Percentiles rank a stretch among this genome's conserved stretches.
Conservation (phyloP, 2,113 vertebrate genomes). For the Gobiocypris rarus region DNA sequence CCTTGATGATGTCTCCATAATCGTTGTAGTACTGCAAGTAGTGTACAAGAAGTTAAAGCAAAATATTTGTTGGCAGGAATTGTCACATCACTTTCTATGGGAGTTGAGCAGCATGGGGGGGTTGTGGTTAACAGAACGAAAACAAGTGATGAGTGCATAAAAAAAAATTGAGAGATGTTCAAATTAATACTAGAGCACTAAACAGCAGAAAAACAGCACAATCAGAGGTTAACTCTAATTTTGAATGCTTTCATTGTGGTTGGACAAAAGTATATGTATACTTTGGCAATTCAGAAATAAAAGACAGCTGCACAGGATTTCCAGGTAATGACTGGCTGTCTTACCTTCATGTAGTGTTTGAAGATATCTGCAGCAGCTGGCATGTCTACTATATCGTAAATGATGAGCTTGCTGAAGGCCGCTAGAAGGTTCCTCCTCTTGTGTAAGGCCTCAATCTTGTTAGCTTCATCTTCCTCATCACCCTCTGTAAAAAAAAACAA, state of each 20-base stretch:
- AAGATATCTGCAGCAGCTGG: slow-evolving; percentile 98
- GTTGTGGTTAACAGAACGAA: no score
- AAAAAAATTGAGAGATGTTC: no score
- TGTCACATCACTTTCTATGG: no score
- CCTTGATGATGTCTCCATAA: slow-evolving; percentile 98
- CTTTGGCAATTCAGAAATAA: no score
- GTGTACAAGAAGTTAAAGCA: background rate
- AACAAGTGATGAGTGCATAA: no score
- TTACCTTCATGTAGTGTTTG: slow-evolving; percentile 99
- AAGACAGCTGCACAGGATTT: background rate
- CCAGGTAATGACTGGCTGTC: background rate
- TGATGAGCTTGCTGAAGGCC: slow-evolving; percentile 97
- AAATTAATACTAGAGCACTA: no score
- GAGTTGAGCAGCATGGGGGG: no score
- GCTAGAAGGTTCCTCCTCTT: slow-evolving; percentile 97
- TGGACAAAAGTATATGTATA: no score
- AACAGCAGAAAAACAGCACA: no score
- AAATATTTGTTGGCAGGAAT: background rate
- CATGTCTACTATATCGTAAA: slow-evolving; percentile 98
- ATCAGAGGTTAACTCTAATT: no score
- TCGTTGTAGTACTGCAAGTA: slow-evolving; percentile 92
- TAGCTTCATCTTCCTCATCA: slow-evolving; percentile 98
- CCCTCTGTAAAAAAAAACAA: slow-evolving; percentile 78
- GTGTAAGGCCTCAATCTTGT: slow-evolving; percentile 98
- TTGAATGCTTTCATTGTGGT: no score